These are phyloP conservation scores for Latheticus oryzae DNA, from an alignment of 2,888 invertebrate species.

Conservation along the genomic window DNA sequence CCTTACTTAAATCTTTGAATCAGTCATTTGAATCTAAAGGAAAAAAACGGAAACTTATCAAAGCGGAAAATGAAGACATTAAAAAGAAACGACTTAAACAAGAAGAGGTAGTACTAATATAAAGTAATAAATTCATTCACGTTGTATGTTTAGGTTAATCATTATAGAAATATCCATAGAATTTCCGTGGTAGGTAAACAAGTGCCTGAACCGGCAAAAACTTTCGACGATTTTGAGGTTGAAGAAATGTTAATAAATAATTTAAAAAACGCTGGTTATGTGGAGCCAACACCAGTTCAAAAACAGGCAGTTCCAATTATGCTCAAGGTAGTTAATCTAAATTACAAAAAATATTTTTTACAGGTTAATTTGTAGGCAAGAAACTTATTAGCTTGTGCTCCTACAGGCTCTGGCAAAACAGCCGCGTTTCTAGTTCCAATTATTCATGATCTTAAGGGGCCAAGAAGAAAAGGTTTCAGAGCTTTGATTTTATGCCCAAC, in stretches of 20 bases:
- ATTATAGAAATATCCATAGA: conserved; percentile 78
- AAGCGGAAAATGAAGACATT: conserved; percentile 51
- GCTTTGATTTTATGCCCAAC: conserved; percentile 94
- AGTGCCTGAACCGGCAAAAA: conserved; percentile 79
- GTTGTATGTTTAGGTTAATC: conserved; percentile 72
- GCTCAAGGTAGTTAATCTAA: conserved; percentile 73
- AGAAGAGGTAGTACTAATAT: conserved; percentile 52
- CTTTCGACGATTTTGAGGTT: conserved; percentile 77
- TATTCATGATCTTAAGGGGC: conserved; percentile 78
- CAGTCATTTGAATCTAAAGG: conserved; percentile 39
- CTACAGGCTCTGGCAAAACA: conserved; percentile 98
- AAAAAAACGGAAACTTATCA: conserved; percentile 55
- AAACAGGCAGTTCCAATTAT: conserved; percentile 93
- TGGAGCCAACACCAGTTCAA: conserved; percentile 88
- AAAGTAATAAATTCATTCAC: conserved; percentile 14
- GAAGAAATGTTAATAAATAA: conserved; percentile 74
- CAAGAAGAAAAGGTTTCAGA: conserved; percentile 80
- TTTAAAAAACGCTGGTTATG: conserved; percentile 76
- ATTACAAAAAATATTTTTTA: conserved; percentile 41
- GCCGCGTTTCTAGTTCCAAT: conserved; percentile 93
- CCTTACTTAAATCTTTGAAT: conserved; percentile 52
- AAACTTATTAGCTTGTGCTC: conserved; percentile 93
- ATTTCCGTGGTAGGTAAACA: conserved; percentile 85
- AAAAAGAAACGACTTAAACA: conserved; percentile 53
- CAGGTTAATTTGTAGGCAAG: conserved; percentile 69